A percentile compares a stretch with the other conserved stretches of the same genome.
phyloP scores from a whole-genome alignment of 1,140 invertebrate species.

The Centruroides sculpturatus region DNA sequence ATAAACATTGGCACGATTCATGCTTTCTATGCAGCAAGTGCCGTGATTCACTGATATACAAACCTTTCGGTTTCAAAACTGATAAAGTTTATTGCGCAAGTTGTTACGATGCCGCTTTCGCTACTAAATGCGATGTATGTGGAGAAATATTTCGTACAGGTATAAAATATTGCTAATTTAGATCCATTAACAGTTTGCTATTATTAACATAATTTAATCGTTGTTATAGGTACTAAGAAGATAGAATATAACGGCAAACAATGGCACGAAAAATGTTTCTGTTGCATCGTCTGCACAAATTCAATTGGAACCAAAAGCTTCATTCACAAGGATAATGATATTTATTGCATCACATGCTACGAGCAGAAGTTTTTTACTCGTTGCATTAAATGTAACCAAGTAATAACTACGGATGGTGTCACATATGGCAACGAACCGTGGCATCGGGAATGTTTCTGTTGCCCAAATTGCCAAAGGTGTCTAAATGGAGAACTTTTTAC shows the following conservation, averaged over 20 bases:
- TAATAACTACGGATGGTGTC: constrained; percentile 39
- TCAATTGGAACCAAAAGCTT: constrained; percentile 13
- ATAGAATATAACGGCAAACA: constrained; percentile 16
- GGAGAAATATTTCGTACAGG: constrained; percentile 96
- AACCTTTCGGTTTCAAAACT: constrained; percentile 93
- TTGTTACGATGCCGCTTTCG: constrained; percentile 97
- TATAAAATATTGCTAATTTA: constrained; percentile 31
- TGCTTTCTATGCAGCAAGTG: constrained; percentile 98
- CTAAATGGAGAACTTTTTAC: constrained; percentile 40
- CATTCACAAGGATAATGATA: constrained; percentile 13
- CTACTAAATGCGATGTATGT: constrained; percentile 95
- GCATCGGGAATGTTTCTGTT: constrained; percentile 38
- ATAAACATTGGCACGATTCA: constrained; percentile 98
- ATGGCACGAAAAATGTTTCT: constrained; percentile 17
- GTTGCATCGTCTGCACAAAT: constrained; percentile 8
- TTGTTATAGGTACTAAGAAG: neutral
- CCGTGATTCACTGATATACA: constrained; percentile 84
- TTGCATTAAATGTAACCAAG: constrained; percentile 23
- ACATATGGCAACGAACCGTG: constrained; percentile 40
- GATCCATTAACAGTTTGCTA: too few species aligned
- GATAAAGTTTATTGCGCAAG: constrained; percentile 95
- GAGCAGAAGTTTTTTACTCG: constrained; percentile 16
- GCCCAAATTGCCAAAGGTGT: constrained; percentile 34
- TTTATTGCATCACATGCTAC: constrained; percentile 15
- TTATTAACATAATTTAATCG: too few species aligned